Percentiles rank a stretch among this genome's conserved stretches.
Conservation (phyloP, 2,113 vertebrate species). For the Channa maculata region DNA sequence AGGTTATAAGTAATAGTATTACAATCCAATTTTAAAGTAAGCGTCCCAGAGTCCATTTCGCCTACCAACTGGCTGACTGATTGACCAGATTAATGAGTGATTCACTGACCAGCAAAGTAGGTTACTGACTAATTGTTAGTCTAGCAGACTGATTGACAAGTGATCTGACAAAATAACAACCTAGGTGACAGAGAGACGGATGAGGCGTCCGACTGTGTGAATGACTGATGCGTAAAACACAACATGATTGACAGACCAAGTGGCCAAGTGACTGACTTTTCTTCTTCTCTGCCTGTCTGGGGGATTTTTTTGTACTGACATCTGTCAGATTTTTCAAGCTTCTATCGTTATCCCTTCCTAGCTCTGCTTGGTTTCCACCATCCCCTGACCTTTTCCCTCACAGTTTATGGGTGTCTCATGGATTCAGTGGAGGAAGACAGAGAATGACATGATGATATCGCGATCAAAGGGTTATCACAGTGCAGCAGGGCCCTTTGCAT, state of each 20-base stretch:
- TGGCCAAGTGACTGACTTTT: slow-evolving; percentile 23
- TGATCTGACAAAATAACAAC: slow-evolving; percentile 31
- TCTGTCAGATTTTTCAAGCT: slow-evolving; percentile 31
- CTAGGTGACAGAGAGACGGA: slow-evolving; percentile 32
- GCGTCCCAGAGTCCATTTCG: not conserved
- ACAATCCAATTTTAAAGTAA: too few relatives aligned
- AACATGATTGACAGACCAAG: slow-evolving; percentile 38
- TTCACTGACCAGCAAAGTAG: not conserved
- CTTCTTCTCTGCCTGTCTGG: not conserved
- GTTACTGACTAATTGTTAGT: slow-evolving; percentile 5
- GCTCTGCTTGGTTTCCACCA: slow-evolving; percentile 30
- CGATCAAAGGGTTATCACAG: slow-evolving; percentile 46
- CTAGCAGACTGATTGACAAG: slow-evolving; percentile 31
- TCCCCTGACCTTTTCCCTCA: slow-evolving; percentile 40
- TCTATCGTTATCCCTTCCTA: slow-evolving; percentile 16
- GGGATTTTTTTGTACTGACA: not conserved
- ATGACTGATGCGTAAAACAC: slow-evolving; percentile 45
- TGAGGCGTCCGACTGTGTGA: slow-evolving; percentile 31
- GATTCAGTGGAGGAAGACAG: slow-evolving; percentile 45
- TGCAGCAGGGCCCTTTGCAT: slow-evolving; percentile 55
- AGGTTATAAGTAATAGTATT: too few relatives aligned
- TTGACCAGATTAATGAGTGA: not conserved
- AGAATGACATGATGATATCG: slow-evolving; percentile 48
- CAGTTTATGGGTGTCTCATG: slow-evolving; percentile 40
- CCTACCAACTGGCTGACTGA: not conserved